Evolutionary conservation across 2,888 invertebrate genomes (phyloP), one percentile per base, ranked within the genome.

Genomic region (Cremastinae sp.): DNA sequence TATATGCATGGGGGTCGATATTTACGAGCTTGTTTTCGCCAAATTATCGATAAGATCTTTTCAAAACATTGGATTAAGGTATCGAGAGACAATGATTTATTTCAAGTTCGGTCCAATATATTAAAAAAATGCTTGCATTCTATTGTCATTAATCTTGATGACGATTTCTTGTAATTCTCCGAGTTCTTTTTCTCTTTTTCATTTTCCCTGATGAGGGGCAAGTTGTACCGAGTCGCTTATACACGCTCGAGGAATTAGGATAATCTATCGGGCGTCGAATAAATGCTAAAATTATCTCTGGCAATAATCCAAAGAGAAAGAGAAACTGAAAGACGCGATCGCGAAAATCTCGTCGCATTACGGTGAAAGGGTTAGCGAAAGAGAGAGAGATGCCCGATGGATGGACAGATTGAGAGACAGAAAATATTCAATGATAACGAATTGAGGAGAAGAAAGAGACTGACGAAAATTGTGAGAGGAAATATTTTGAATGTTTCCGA

Each of bases 251-350:
- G 68, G 83, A 84, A 84, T 83, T 81, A 83, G 82, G 83, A 82
- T 84, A 82, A 82, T 82, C 81, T 81, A 84, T 84, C 79, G 83
- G 81, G 82, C 83, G 81, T 82, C 81, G 83, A 84, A 85, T 84
- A 83, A 84, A 84, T 81, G 81, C 84, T 83, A 84, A 84, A 85
- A 84, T 84, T 84, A 84, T 75, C 75, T 28, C 81, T 84, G 85
- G 85, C 85, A 83, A 82, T 83, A 81, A 84, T 84, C 84, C 84
- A 83, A 79, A 80, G 59, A 74, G 80, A 75, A 70, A 78, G 80
- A 22, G 9, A 12, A 7, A n/a, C 22, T 47, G 18, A 47, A 82
- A 73, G 69, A 71, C 59, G 64, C 53, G 41, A 28, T 59, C 41
- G 55, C 37, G 68, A 58, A 64, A 74, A 78, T 53, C n/a, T n/a